Evolutionary conservation across 2,113 vertebrate genomes (phyloP), one percentile per base, ranked within the genome.

Genomic region (Acrocephalus kingi): DNA sequence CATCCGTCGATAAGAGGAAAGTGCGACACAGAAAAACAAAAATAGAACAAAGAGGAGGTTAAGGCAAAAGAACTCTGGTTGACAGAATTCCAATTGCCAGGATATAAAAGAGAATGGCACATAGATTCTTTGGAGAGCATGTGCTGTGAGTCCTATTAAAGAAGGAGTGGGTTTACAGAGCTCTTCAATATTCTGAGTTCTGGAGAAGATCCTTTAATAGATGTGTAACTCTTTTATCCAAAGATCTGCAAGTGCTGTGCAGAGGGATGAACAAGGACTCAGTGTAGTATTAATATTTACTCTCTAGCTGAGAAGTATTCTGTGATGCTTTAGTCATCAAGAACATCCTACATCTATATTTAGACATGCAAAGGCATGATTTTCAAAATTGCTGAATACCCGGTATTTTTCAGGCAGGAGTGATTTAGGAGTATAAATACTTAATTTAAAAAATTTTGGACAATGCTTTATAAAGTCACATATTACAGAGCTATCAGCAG

Each of bases 21-120:
- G 20, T 41, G 23, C 84, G 72, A 69, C 56, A 79, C 54, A 73
- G 33, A 56, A 79, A 92, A 91, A 31, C n/a, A 89, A 82, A 93
- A 87, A 84, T 45, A 88, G 79, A 89, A 84, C 7, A 33, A 68
- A 73, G 55, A 59, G 24, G 35, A 87, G 33, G 51, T 75, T 93
- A 87, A 85, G 43, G 59, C 48, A 25, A 37, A 87, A 90, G 69
- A 75, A 48, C 41, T 77, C 39, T 14, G 33, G 62, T 9, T 95
- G 80, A 79, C 62, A 90, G 89, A 93, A 96, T 95, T 92, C 94
- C 88, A 89, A 2, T 87, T 92, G 91, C 55, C 31, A 39, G 30
- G 54, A 45, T 83, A 90, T 90, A 78, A 90, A 96, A 89, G n/a
- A 11, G 17, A 93, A 73, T 54, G 51, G 62, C 54, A 63, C 56